A percentile compares a stretch with the other conserved stretches of the same genome.
phyloP scores from a whole-genome alignment of 2,888 invertebrate species.

The Sycophila texana region DNA sequence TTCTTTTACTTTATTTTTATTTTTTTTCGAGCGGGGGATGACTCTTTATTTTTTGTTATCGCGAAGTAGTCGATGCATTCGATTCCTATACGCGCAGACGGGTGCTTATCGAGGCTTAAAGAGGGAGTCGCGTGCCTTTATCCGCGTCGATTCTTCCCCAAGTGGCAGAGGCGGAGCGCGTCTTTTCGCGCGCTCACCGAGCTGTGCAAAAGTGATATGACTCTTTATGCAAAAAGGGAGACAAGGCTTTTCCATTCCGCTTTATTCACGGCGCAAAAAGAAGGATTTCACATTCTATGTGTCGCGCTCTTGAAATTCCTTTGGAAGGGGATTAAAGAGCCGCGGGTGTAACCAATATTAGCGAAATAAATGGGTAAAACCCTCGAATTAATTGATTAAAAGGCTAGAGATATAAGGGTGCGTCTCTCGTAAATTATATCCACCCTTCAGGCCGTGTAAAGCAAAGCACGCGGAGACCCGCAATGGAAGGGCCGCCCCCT shows the following conservation, averaged over 20 bases:
- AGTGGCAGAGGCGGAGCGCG: background rate
- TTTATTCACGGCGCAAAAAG: background rate
- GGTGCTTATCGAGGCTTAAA: slow-evolving; percentile 37
- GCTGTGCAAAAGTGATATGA: slow-evolving; percentile 34
- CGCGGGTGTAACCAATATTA: too few relatives aligned
- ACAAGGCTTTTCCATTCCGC: slow-evolving; percentile 20
- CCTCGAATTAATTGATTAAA: too few relatives aligned
- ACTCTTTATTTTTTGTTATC: background rate
- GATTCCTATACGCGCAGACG: background rate
- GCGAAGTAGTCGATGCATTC: slow-evolving; percentile 2
- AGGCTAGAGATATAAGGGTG: too few relatives aligned
- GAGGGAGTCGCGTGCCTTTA: background rate
- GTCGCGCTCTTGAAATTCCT: too few relatives aligned
- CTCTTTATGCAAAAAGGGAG: background rate
- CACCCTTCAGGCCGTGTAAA: too few relatives aligned
- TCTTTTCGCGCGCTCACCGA: slow-evolving; percentile 7
- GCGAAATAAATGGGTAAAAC: too few relatives aligned
- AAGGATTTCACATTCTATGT: background rate
- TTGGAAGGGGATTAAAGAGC: too few relatives aligned
- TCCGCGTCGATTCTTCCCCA: background rate
- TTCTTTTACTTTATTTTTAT: too few relatives aligned
- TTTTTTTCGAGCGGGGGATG: background rate
- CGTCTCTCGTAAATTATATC: too few relatives aligned
- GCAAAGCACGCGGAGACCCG: too few relatives aligned
- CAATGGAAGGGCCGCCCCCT: background rate